Base-by-base conservation (phyloP, 2,113 vertebrate species). In the Amphilophus citrinellus region DNA sequence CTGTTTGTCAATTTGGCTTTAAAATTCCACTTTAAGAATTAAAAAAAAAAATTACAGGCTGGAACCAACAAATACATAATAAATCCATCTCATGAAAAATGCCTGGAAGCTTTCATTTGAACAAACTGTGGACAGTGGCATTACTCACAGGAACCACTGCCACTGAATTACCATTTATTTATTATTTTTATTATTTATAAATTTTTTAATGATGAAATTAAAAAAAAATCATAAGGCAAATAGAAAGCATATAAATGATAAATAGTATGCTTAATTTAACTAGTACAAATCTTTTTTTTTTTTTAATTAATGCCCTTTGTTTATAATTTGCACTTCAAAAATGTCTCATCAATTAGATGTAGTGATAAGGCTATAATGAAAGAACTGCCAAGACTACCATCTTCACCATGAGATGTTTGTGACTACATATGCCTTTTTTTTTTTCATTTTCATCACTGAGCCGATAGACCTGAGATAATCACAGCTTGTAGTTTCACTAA, bases 21-120 rank as follows among this genome's bases (percentile, higher is more conserved):
- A 93, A 93, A 95, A 87, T 93, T 92, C 71, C 91, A 91, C 90
- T 93, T 93, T 65, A 83, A 82, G 37, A 50, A 44, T 44, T 17
- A 42, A 42, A 18, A 68, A 44, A 44, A 14, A 22, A 82, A 88
- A 92, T 81, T 90, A 84, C 60, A 75, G 77, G 77, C 71, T 79
- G 61, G 86, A 87, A 84, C 88, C 77, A 68, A 92, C 86, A 91
- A 90, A 92, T 76, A 86, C 80, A 93, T 89, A 94, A 88, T 85
- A 79, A 89, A 95, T 95, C 84, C 84, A 94, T 95, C 94, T 94
- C 83, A 80, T 89, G 94, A 93, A 95, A 90, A 93, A 92, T 94
- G 93, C 88, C 91, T 84, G 80, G 84, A 76, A 93, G 91, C 89
- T 87, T 93, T 87, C 81, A 88, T 94, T 92, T 93, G 76, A 94